These are phyloP conservation scores for human DNA, from an alignment of 2,113 vertebrate species.

Conservation along the genomic window DNA sequence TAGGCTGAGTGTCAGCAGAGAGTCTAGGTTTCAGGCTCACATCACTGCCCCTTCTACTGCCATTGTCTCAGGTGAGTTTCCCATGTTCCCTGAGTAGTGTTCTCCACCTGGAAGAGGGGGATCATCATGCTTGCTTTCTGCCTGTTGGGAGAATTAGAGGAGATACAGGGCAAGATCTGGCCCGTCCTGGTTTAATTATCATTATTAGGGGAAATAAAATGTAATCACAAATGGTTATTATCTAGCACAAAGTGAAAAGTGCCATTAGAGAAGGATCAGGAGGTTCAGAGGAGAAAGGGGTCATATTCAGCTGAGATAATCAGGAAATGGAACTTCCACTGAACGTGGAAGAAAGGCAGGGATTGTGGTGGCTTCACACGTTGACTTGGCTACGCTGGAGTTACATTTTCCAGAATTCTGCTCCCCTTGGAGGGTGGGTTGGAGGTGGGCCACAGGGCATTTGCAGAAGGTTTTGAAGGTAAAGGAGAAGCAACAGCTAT, in stretches of 20 bases:
- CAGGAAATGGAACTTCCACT: neutral
- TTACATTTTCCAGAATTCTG: neutral
- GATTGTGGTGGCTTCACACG: neutral
- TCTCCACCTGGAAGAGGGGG: neutral
- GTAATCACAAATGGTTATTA: neutral
- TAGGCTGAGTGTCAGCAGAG: rapidly evolving
- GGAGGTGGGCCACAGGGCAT: neutral
- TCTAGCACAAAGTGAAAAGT: neutral
- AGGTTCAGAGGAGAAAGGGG: neutral
- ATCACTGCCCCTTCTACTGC: neutral
- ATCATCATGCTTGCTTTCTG: neutral
- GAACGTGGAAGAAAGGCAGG: neutral
- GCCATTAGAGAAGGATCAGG: neutral
- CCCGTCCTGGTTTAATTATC: neutral
- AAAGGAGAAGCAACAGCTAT: neutral
- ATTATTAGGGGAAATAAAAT: neutral
- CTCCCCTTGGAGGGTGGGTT: neutral
- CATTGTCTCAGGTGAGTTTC: rapidly evolving
- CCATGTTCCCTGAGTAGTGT: rapidly evolving
- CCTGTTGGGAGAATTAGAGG: neutral
- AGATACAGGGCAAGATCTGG: neutral
- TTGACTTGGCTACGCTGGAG: neutral
- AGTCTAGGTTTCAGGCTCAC: neutral
- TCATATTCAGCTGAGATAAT: neutral
- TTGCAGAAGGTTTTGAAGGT: neutral